Conservation (phyloP, 2,113 vertebrate species). For the Pica pica region DNA sequence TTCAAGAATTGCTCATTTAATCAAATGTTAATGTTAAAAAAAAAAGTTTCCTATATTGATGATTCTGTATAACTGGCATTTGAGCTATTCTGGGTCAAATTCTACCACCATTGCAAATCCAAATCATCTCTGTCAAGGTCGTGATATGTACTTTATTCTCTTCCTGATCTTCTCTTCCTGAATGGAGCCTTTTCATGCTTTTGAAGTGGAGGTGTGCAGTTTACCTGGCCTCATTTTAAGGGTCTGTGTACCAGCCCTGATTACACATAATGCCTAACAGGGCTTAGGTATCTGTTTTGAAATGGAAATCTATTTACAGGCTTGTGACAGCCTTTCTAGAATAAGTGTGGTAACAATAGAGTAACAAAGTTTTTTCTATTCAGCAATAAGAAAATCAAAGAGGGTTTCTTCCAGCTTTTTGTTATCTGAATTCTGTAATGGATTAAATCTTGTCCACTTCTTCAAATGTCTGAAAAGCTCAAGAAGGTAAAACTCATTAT, state of each 20-base stretch:
- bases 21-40: conserved; percentile 21
- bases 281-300: background rate
- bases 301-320: background rate
- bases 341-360: background rate
- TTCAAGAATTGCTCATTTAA: conserved; percentile 10
- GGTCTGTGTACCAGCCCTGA: background rate
- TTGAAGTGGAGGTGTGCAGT: background rate
- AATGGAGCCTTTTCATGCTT: background rate
- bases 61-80: conserved; percentile 4
- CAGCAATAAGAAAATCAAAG: background rate
- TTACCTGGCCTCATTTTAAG: background rate
- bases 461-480: background rate
- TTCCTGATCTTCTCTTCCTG: background rate
- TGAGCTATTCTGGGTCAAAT: background rate
- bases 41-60: background rate
- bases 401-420: background rate
- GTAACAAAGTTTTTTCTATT: background rate
- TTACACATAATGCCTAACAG: background rate
- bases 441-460: background rate
- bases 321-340: background rate
- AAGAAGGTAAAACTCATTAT: background rate
- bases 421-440: background rate
- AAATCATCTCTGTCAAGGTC: background rate
- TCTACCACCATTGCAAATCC: background rate
- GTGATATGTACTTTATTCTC: background rate